These are phyloP conservation scores for Pheosia tremula DNA, from an alignment of 2,888 invertebrate species.

Conservation along the genomic window DNA sequence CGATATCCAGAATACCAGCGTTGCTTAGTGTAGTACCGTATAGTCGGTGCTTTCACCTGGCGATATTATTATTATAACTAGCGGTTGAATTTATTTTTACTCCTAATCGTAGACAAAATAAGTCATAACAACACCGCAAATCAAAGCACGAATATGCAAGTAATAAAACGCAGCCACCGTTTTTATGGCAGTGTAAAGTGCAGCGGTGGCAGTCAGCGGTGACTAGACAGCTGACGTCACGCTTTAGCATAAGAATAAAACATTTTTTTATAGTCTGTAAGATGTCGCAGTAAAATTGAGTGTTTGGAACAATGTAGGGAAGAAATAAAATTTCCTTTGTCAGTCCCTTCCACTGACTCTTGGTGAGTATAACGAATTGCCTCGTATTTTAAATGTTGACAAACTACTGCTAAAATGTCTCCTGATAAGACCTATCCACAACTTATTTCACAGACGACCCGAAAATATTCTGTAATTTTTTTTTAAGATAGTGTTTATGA, in stretches of 20 bases:
- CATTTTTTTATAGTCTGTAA: conserved; percentile 32
- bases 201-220: conserved; percentile 27
- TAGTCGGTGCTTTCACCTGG: no score
- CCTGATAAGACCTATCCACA: no score
- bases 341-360: not conserved
- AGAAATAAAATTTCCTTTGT: not conserved
- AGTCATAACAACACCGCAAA: conserved; percentile 4
- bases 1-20: no score
- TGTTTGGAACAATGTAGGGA: not conserved
- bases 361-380: not conserved
- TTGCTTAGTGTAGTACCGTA: no score
- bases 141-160: conserved; percentile 18
- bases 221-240: conserved; percentile 33
- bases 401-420: no score
- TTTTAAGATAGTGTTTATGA: no score
- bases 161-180: conserved; percentile 37
- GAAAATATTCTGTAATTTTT: no score
- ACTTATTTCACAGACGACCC: no score
- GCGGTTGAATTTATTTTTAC: not conserved
- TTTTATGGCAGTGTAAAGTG: conserved; percentile 38
- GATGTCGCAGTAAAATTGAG: conserved; percentile 25
- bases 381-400: no score
- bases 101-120: not conserved
- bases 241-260: conserved; percentile 29
- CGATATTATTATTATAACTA: no score